Base-by-base conservation (phyloP, 2,888 invertebrate genomes). In the Prenolepis imparis region DNA sequence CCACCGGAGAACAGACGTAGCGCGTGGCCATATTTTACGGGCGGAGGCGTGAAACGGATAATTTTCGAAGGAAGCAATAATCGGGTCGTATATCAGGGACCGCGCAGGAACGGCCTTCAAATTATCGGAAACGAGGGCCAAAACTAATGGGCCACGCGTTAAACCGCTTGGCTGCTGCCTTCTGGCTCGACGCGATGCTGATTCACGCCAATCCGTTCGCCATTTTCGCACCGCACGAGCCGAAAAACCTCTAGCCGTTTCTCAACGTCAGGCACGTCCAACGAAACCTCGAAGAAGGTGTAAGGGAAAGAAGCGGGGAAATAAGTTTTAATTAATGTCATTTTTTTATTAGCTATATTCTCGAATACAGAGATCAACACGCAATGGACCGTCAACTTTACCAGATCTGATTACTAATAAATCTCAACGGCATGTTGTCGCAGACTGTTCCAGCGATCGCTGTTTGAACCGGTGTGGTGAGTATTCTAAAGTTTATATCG, bases 401-500 rank as follows among this genome's bases (percentile, higher is more conserved):
- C 92, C 93, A 94, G 0, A 94, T 80, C 3, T 90, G 91, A 80
- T 94, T 94, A 11, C 86, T 90, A 3, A 86, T 64, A 57, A 90
- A 92, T 61, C 89, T 89, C 92, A 93, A 94, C 0, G 93, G 92
- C 4, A 88, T 67, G 32, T 90, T 92, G 80, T 97, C 97, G 92
- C 98, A 98, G 0, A 97, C 96, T 0, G 97, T 98, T n/a, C 96
- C 97, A 84, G 96, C 95, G 3, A 97, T 94, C 9, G 97, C 95
- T 0, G 95, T 95, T 39, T 96, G 95, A n/a, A 97, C 94, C 0
- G 97, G 96, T 0, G 97, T 97, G 3, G 96, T 96, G 90, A 96
- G 97, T 87, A 98, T 96, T 91, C 97, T 96, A 95, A 98, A 98
- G 93, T 98, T 98, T 12, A 97, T 95, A 88, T 98, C 97, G 64